Evolutionary conservation across 2,113 vertebrate species (phyloP).

Genomic region (Odocoileus virginianus): DNA sequence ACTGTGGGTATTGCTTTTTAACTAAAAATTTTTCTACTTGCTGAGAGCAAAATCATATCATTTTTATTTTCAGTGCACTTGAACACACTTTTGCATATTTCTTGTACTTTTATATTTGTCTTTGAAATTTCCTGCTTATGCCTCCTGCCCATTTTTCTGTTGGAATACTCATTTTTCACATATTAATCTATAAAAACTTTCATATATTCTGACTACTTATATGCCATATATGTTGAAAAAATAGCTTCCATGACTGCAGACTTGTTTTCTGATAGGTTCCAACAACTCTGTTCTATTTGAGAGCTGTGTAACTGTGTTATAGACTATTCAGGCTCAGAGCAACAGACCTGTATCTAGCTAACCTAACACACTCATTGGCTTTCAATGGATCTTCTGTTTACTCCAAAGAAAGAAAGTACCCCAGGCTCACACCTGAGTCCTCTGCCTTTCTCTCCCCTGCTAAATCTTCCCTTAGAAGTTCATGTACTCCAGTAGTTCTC

Average conservation of each 20-base stretch:
- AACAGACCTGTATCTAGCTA: background rate
- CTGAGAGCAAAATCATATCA: background rate
- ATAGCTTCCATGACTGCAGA: background rate
- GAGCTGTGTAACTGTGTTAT: background rate
- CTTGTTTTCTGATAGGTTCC: background rate
- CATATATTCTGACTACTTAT: background rate
- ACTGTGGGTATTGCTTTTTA: background rate
- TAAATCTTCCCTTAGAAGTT: background rate
- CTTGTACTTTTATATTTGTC: background rate
- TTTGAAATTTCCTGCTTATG: background rate
- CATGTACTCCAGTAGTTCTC: background rate
- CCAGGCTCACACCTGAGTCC: background rate
- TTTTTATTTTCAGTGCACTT: background rate
- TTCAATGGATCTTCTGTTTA: background rate
- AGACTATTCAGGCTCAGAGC: background rate
- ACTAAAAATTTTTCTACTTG: background rate
- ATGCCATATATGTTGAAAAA: background rate
- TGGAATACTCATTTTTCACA: background rate
- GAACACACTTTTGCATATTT: background rate
- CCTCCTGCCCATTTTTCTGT: background rate
- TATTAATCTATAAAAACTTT: background rate
- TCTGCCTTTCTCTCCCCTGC: fast-evolving
- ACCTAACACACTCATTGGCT: background rate
- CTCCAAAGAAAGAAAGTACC: background rate
- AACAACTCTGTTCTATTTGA: background rate